Evolutionary conservation across 2,888 invertebrate genomes (phyloP), one percentile per base, ranked within the genome.

Genomic region (Esperia sulphurella): DNA sequence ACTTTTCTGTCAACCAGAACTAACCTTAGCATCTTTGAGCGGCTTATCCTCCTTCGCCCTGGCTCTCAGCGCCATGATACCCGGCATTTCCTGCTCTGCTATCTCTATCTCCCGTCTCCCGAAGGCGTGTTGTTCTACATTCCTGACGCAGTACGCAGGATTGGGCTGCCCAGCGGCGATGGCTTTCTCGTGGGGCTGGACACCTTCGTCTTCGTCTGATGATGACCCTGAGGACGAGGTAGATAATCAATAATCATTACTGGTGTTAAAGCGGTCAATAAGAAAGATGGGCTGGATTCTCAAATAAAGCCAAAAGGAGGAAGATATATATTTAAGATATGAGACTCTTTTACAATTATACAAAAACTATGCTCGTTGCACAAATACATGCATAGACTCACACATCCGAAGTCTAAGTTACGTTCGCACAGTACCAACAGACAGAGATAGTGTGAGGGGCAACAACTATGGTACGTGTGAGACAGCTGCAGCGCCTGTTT

Each of bases 71-170:
- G 98, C 98, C 94, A 98, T 97, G 52, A 99, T 96, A 0, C 98
- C 98, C 0, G 98, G 98, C 98, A 99, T 99, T 91, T 99, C 98
- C 90, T 98, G 98, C 74, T 99, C 98, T 0, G 98, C 98, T 56
- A 99, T 98, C 90, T 99, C 98, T 57, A 99, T 98, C 91, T 99
- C 99, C 38, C 98, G 84, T 30, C 98, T 91, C 0, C 99, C 99
- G 74, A 98, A 98, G 0, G 96, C 96, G 71, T 97, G 95, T 72
- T 98, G 97, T 55, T 95, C 95, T 52, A 99, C 95, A 74, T 98
- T 98, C 48, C 96, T 92, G 28, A 99, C 98, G 84, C 98, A 98
- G 85, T 98, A 98, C 59, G 98, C 97, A 0, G 94, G 92, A 73
- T 93, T 95, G 4, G 96, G 95, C 58, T 93, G 93, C 0, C 96